A percentile compares a stretch with the other conserved stretches of the same genome.
Evolutionary conservation across 2,113 vertebrate genomes (phyloP).

Genomic region (Oryzias javanicus): DNA sequence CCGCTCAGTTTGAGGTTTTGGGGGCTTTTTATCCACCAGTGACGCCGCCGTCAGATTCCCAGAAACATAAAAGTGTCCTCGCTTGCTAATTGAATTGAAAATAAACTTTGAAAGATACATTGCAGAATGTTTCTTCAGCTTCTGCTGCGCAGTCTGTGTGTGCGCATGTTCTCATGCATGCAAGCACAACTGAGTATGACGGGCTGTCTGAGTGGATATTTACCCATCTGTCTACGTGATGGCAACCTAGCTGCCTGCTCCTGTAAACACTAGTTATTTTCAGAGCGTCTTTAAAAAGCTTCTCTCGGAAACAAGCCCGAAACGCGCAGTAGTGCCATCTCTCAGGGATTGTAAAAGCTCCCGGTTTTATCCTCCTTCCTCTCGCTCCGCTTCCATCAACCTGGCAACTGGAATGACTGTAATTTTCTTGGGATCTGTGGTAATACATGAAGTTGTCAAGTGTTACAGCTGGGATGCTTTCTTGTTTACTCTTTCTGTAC

Average conservation of each 20-base stretch:
- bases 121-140: conserved; percentile 31
- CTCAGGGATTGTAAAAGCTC: conserved; percentile 49
- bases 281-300: conserved; percentile 55
- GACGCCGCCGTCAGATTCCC: neutral
- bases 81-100: too few species aligned
- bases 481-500: conserved; percentile 15
- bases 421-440: conserved; percentile 40
- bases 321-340: conserved; percentile 40
- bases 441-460: conserved; percentile 21
- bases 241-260: conserved; percentile 30
- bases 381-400: conserved; percentile 28
- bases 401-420: conserved; percentile 40
- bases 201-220: conserved; percentile 56
- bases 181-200: conserved; percentile 14
- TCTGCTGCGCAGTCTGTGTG: conserved; percentile 8
- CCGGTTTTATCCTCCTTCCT: conserved; percentile 39
- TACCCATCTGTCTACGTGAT: conserved; percentile 57
- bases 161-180: conserved; percentile 1
- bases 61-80: conserved; percentile 1
- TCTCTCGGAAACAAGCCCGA: conserved; percentile 40
- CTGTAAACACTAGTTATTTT: conserved; percentile 67
- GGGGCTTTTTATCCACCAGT: conserved; percentile 18
- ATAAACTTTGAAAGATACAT: conserved; percentile 10
- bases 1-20: conserved; percentile 14
- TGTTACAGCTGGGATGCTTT: conserved; percentile 14